Conservation (phyloP, 2,888 invertebrate species). For the Esperia sulphurella region DNA sequence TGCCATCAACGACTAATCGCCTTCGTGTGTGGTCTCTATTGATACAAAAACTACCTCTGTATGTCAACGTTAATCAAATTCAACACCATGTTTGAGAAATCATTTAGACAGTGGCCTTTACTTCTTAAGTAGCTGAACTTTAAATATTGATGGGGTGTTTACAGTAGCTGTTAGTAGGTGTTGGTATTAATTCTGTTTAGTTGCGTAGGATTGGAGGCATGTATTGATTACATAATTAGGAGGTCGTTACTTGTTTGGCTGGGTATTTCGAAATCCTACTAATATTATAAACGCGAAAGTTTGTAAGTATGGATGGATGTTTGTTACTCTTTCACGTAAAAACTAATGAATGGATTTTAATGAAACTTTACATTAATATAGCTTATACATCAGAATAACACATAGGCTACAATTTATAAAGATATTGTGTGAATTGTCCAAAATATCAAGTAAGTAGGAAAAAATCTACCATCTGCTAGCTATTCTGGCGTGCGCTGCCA, state of each 20-base stretch:
- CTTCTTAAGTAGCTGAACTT: slow-evolving; percentile 24
- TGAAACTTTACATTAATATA: no score
- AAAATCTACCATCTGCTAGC: no score
- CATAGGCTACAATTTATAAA: no score
- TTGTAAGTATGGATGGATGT: no score
- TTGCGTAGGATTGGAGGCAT: slow-evolving; percentile 19
- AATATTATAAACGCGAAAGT: no score
- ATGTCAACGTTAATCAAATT: slow-evolving; percentile 58
- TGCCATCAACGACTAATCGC: slow-evolving; percentile 19
- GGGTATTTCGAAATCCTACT: not conserved
- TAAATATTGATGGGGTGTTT: slow-evolving; percentile 16
- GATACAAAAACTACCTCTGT: slow-evolving; percentile 17
- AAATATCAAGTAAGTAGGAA: no score
- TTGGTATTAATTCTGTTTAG: slow-evolving; percentile 13
- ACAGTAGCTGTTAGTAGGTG: slow-evolving; percentile 7
- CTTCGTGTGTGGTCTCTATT: slow-evolving; percentile 33
- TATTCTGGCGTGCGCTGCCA: no score
- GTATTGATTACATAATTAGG: slow-evolving; percentile 19
- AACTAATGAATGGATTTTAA: no score
- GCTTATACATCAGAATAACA: no score
- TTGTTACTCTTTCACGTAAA: no score
- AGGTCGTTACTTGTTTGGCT: not conserved
- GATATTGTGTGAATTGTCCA: no score
- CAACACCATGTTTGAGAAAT: slow-evolving; percentile 12
- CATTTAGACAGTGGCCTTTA: slow-evolving; percentile 14